Conservation (phyloP, 2,888 invertebrate genomes). For the Odontocolon sp. region DNA sequence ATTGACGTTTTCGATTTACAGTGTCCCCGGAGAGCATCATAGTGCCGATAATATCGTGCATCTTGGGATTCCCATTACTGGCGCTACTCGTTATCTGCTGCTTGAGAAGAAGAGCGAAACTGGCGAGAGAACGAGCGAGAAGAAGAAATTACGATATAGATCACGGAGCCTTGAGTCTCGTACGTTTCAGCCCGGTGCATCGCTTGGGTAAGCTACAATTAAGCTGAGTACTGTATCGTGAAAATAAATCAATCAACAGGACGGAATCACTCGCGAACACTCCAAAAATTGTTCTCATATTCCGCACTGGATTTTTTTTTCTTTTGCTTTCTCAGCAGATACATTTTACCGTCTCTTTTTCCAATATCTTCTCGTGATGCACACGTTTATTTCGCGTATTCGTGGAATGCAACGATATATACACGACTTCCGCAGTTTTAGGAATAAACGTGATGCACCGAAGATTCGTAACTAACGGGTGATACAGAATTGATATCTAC, state of each 20-base stretch:
- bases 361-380: background rate
- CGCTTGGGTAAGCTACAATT: conserved; percentile 83
- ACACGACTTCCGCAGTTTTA: background rate
- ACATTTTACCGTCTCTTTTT: background rate
- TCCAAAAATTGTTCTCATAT: background rate
- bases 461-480: background rate
- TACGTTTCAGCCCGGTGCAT: conserved; percentile 88
- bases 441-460: background rate
- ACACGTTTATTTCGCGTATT: no score
- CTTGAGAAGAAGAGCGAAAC: conserved; percentile 90
- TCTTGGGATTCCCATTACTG: conserved; percentile 93
- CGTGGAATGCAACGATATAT: no score
- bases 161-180: conserved; percentile 91
- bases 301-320: background rate
- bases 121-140: conserved; percentile 91
- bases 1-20: conserved; percentile 76
- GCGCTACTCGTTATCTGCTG: conserved; percentile 94
- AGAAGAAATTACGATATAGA: conserved; percentile 91
- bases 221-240: background rate
- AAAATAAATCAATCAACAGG: conserved; percentile 23
- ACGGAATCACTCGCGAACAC: background rate
- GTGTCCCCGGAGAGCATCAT: conserved; percentile 94
- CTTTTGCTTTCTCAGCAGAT: background rate
- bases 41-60: conserved; percentile 94
- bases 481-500: no score